Evolutionary conservation across 2,113 vertebrate genomes (phyloP), one percentile per base, ranked within the genome.

Genomic region (Lates calcarifer): DNA sequence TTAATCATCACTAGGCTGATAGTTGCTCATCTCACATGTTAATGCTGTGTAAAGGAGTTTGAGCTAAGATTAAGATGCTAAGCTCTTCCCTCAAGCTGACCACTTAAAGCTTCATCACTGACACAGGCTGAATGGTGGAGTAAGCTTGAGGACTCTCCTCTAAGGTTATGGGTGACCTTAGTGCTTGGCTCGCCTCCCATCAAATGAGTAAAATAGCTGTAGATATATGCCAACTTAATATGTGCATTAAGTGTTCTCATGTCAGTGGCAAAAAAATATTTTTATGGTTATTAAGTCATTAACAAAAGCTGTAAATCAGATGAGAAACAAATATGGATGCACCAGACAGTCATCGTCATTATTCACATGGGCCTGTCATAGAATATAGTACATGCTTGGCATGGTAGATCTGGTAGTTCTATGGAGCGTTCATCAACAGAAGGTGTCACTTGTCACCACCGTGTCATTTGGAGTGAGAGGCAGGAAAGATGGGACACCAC

Each of bases 401-500:
- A 67, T 84, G 84, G 86, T 39, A 77, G 65, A 89, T 69, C 65
- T 74, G 75, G 79, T 75, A 65, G 49, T 76, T 74, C 55, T 58
- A 65, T 33, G 20, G 66, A 61, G 35, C 76, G 74, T 82, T 68
- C 77, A 91, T 92, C 90, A 87, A 92, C 79, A 77, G 11, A 78
- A 70, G 78, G 76, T 76, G 75, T 85, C 83, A 84, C 75, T 74
- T 87, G 85, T 88, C 82, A 73, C 26, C 37, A 2, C 1, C 0
- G 13, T 51, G 41, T 85, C 58, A 73, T 51, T 53, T 69, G 26
- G 43, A 77, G 28, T 43, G 72, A 60, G 67, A 71, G 12, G 71
- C 68, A 66, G 74, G 53, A 65, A 74, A 63, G 28, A 74, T 70
- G 11, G 41, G 43, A 64, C 72, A 62, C 39, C 64, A 15, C 64